Evolutionary conservation across 1,140 invertebrate genomes (phyloP).

Genomic region (Sarcophaga bullata): DNA sequence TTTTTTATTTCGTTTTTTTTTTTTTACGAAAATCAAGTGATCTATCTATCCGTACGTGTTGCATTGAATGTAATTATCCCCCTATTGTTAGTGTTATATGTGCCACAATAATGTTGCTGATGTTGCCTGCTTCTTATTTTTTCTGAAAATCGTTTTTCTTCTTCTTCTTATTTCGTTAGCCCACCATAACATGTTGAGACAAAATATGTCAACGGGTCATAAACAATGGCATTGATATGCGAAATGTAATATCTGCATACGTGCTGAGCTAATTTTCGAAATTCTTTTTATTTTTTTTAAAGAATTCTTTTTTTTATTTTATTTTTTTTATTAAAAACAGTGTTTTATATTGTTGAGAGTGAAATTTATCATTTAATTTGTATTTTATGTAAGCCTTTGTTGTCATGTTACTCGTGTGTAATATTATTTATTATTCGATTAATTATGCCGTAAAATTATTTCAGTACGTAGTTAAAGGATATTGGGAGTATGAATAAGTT

Average conservation of each 20-base stretch:
- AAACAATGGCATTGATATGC: conserved; percentile 25
- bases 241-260: conserved; percentile 14
- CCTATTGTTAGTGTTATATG: not conserved
- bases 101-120: no score
- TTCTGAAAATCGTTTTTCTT: not conserved
- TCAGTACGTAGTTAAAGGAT: not conserved
- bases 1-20: not conserved
- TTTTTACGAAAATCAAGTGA: not conserved
- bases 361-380: not conserved
- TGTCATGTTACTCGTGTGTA: not conserved
- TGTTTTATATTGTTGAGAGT: not conserved
- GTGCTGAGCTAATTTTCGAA: not conserved
- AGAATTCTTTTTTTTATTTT: not conserved
- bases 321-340: conserved; percentile 1
- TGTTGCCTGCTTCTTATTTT: not conserved
- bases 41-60: not conserved
- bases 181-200: not conserved
- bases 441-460: conserved; percentile 1
- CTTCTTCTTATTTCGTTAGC: not conserved
- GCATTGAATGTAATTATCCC: not conserved
- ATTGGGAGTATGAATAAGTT: not conserved
- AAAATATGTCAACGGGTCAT: conserved; percentile 34
- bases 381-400: not conserved
- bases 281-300: not conserved
- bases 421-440: conserved; percentile 27